Conservation (phyloP, 2,888 invertebrate species). For the Heliconius cydno region DNA sequence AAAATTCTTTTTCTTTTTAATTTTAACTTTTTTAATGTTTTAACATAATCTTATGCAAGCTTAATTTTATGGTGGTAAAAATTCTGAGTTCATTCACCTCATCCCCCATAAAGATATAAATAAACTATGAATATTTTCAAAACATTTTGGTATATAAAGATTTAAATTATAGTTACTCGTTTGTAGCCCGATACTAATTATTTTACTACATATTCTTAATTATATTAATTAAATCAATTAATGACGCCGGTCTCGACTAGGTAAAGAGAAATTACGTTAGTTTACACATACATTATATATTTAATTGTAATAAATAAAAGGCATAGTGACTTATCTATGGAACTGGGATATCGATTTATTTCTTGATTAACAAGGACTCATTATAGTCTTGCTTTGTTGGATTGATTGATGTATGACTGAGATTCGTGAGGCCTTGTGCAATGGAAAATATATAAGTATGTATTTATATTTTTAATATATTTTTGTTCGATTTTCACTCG, state of each 20-base stretch:
- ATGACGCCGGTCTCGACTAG: background rate
- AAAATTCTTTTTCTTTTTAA: background rate
- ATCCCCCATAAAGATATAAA: background rate
- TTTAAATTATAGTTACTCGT: background rate
- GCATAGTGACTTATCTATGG: background rate
- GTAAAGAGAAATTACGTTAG: background rate
- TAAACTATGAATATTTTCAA: background rate
- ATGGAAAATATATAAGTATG: background rate
- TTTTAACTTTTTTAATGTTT: background rate
- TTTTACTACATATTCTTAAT: background rate
- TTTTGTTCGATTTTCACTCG: background rate
- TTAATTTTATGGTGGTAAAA: no score
- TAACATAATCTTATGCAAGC: background rate
- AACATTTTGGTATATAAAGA: background rate
- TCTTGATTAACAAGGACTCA: background rate
- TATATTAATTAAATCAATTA: conserved; percentile 1
- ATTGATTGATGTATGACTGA: background rate
- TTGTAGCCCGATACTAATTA: background rate
- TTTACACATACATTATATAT: background rate
- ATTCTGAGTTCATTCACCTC: no score
- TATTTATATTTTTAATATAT: no score
- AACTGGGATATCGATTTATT: background rate
- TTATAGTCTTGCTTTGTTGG: background rate
- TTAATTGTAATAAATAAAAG: background rate
- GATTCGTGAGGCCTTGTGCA: background rate